phyloP scores from a whole-genome alignment of 2,888 invertebrate genomes.

The Chrysodeixis includens region DNA sequence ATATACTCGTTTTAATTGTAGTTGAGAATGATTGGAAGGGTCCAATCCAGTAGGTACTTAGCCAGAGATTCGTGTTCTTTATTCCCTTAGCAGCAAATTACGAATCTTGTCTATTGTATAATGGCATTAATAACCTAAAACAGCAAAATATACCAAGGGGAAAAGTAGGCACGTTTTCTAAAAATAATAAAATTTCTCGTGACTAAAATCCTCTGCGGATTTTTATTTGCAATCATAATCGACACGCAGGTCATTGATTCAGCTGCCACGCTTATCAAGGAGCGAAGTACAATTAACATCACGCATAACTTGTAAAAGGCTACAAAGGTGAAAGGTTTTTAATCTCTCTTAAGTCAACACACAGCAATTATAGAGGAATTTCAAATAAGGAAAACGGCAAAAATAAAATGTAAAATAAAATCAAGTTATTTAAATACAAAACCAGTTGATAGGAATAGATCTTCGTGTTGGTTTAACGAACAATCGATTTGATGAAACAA shows the following conservation, averaged over 20 bases:
- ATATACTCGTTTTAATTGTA: not conserved
- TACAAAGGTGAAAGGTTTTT: conserved; percentile 3
- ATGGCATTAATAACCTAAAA: no score
- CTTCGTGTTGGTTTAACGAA: conserved; percentile 57
- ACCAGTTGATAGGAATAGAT: conserved; percentile 43
- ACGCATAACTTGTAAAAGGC: not conserved
- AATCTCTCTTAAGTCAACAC: conserved; percentile 10
- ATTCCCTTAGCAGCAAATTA: no score
- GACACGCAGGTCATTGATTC: not conserved
- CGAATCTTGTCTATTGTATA: no score
- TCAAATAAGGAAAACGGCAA: conserved; percentile 28
- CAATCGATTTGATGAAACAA: conserved; percentile 73
- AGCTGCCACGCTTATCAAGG: conserved; percentile 9
- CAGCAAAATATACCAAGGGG: not conserved
- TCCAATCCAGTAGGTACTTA: no score
- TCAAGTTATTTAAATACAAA: conserved; percentile 35
- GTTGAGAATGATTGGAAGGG: not conserved
- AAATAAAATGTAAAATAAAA: conserved; percentile 30
- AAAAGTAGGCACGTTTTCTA: not conserved
- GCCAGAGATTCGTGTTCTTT: no score
- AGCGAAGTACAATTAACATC: conserved; percentile 5
- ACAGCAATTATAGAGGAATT: conserved; percentile 45
- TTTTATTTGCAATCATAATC: not conserved
- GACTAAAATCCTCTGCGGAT: not conserved
- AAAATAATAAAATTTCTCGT: not conserved